Conservation (phyloP, 2,888 invertebrate species). For the Hetaerina titia region DNA sequence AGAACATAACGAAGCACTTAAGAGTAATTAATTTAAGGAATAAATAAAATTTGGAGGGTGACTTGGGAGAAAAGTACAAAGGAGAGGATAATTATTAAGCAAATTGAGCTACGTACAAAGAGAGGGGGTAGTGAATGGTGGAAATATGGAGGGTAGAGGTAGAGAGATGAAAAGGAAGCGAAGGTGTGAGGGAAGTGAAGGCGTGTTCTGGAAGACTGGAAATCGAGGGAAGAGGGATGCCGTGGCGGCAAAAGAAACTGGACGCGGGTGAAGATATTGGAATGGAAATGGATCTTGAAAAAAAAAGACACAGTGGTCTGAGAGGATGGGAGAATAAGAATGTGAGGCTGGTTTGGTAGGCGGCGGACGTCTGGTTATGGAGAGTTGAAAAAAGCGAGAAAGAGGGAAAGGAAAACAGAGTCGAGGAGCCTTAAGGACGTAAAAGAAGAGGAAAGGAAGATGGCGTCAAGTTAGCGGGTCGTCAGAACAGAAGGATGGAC, state of each 20-base stretch:
- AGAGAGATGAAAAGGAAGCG: background rate
- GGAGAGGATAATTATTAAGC: slow-evolving; percentile 25
- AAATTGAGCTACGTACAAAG: background rate
- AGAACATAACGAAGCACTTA: background rate
- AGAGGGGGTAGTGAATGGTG: background rate
- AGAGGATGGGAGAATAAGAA: background rate
- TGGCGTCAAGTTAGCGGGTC: too few species aligned
- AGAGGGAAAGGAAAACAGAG: background rate
- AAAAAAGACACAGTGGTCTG: background rate
- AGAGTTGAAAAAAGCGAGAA: background rate
- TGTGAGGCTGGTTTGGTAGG: background rate
- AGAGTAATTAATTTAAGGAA: background rate
- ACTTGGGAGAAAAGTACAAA: background rate
- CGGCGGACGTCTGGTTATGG: background rate
- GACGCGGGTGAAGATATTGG: slow-evolving; percentile 49
- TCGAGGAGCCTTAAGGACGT: background rate
- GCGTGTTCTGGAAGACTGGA: background rate
- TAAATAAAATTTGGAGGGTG: background rate
- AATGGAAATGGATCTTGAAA: slow-evolving; percentile 47
- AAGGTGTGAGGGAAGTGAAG: background rate
- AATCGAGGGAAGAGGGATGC: background rate
- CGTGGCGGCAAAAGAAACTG: slow-evolving; percentile 32
- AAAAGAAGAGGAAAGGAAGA: background rate
- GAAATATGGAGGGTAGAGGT: background rate
- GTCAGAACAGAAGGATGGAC: too few species aligned